These are phyloP conservation scores for Microdon myrmicae DNA, from an alignment of 2,888 invertebrate species.

Conservation along the genomic window DNA sequence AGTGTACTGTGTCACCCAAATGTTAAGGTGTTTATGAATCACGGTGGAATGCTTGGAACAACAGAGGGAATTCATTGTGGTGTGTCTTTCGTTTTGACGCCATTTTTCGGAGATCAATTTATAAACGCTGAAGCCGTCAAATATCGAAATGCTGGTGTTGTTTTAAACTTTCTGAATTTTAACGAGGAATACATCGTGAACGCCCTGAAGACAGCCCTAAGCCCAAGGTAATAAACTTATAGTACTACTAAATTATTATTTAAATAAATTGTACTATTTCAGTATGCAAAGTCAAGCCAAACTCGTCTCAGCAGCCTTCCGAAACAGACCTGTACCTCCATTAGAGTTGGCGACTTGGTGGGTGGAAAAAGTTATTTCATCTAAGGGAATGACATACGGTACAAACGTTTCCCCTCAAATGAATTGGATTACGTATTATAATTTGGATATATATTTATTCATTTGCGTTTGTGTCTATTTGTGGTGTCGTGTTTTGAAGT, in stretches of 20 bases:
- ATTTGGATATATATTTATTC: conserved; percentile 67
- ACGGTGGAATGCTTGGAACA: conserved; percentile 77
- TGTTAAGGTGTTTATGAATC: conserved; percentile 74
- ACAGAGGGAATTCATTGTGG: conserved; percentile 74
- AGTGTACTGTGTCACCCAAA: conserved; percentile 78
- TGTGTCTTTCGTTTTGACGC: conserved; percentile 73
- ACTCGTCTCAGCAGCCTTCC: conserved; percentile 66
- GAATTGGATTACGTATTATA: conserved; percentile 67
- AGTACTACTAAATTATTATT: neutral
- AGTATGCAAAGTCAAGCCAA: conserved; percentile 63
- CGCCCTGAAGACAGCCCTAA: conserved; percentile 66
- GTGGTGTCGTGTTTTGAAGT: no score
- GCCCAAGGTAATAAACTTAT: conserved; percentile 44
- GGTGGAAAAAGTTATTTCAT: conserved; percentile 72
- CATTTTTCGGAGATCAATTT: conserved; percentile 75
- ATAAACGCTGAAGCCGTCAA: conserved; percentile 69
- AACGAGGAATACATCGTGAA: conserved; percentile 67
- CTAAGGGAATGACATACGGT: conserved; percentile 69
- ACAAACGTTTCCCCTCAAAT: conserved; percentile 65
- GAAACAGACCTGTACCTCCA: conserved; percentile 69
- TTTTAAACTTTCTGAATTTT: conserved; percentile 67
- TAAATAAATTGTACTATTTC: conserved; percentile 2
- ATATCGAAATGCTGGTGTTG: conserved; percentile 69
- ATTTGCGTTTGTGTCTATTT: no score
- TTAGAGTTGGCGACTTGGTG: conserved; percentile 72